phyloP scores from a whole-genome alignment of 2,797 vertebrate species.

The Astyanax mexicanus region DNA sequence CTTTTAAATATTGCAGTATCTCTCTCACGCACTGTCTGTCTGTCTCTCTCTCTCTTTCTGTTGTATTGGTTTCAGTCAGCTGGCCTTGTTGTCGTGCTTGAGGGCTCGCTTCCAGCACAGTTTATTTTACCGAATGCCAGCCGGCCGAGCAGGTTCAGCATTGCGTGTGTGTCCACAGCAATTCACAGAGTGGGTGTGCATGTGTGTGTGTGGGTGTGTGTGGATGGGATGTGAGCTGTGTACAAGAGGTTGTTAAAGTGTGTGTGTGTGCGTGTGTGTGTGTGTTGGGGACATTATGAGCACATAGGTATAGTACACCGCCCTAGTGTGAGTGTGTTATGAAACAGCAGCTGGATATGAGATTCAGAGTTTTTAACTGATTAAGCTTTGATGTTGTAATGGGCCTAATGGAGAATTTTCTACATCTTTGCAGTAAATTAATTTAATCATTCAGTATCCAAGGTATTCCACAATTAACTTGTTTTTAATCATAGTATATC shows the following conservation, averaged over 20 bases:
- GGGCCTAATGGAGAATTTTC: too few relatives aligned
- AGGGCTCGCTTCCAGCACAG: constrained; percentile 77
- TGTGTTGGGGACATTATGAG: neutral
- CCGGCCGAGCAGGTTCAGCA: constrained; percentile 78
- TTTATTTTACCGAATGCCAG: constrained; percentile 82
- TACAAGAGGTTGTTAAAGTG: constrained; percentile 25
- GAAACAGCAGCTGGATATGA: too few relatives aligned
- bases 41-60: constrained; percentile 63
- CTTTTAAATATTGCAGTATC: too few relatives aligned
- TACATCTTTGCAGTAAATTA: too few relatives aligned
- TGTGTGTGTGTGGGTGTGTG: constrained; percentile 23
- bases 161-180: constrained; percentile 65
- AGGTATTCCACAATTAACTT: too few relatives aligned
- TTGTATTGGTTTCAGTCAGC: constrained; percentile 71
- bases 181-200: constrained; percentile 40
- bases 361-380: too few relatives aligned
- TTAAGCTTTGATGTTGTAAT: too few relatives aligned
- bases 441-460: too few relatives aligned
- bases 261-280: constrained; percentile 11
- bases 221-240: constrained; percentile 51
- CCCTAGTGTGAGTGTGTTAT: neutral
- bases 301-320: neutral
- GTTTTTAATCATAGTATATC: too few relatives aligned
- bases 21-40: too few relatives aligned
- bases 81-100: constrained; percentile 74